phyloP scores from a whole-genome alignment of 2,888 invertebrate species.

The Drosophila neotestacea region DNA sequence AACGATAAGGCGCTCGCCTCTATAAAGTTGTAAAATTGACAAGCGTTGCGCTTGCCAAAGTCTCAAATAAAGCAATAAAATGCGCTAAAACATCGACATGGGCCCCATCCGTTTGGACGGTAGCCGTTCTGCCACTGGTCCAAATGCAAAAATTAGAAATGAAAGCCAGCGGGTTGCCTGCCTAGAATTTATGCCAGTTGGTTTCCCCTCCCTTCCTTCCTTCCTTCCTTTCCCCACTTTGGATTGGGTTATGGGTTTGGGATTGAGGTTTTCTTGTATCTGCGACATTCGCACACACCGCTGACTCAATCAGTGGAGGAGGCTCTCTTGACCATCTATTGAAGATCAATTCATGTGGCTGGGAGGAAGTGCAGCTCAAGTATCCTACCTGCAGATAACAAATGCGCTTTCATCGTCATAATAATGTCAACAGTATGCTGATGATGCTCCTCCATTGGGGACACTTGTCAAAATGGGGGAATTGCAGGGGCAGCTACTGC shows the following conservation, averaged over 20 bases:
- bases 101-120: slow-evolving; percentile 39
- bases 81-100: slow-evolving; percentile 75
- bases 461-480: slow-evolving; percentile 37
- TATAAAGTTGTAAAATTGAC: slow-evolving; percentile 82
- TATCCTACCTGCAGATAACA: slow-evolving; percentile 56
- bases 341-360: slow-evolving; percentile 25
- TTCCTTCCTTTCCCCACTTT: background rate
- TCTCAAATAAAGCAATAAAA: slow-evolving; percentile 81
- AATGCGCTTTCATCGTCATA: slow-evolving; percentile 64
- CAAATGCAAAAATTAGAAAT: slow-evolving; percentile 80
- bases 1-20: slow-evolving; percentile 79
- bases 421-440: slow-evolving; percentile 66
- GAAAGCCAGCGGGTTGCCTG: slow-evolving; percentile 75
- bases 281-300: slow-evolving; percentile 35
- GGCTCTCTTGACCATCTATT: slow-evolving; percentile 51
- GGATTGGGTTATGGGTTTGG: slow-evolving; percentile 17
- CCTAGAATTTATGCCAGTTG: slow-evolving; percentile 69
- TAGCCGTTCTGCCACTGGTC: slow-evolving; percentile 61
- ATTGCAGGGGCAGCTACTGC: slow-evolving; percentile 6
- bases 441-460: slow-evolving; percentile 36
- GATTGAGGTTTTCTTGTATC: slow-evolving; percentile 14
- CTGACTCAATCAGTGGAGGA: slow-evolving; percentile 61
- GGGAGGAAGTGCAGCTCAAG: slow-evolving; percentile 57
- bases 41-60: slow-evolving; percentile 72
- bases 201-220: background rate